phyloP scores from a whole-genome alignment of 2,888 invertebrate genomes.

The Lochmaea crataegi region DNA sequence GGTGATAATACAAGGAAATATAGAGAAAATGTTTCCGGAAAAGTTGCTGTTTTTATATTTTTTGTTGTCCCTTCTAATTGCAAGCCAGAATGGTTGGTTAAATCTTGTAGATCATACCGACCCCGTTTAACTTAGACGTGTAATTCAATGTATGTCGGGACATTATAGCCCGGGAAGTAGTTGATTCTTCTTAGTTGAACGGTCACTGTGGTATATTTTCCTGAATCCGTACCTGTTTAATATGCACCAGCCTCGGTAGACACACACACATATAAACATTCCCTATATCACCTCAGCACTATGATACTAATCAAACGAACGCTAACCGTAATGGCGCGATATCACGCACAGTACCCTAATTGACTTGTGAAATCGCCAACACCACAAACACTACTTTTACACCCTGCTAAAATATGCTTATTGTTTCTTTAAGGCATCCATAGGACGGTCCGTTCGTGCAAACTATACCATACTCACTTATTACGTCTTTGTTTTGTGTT shows the following conservation, averaged over 20 bases:
- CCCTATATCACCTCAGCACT: conserved; percentile 47
- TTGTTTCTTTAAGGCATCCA: conserved; percentile 50
- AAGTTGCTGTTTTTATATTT: too few species aligned
- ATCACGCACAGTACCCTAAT: conserved; percentile 63
- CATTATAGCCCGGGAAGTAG: too few species aligned
- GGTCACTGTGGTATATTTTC: not conserved
- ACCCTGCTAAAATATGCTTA: conserved; percentile 56
- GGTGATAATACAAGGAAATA: too few species aligned
- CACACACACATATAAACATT: not conserved
- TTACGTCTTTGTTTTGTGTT: conserved; percentile 3
- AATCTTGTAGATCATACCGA: too few species aligned
- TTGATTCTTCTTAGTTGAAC: too few species aligned
- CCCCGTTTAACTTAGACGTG: too few species aligned
- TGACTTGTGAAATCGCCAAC: conserved; percentile 64
- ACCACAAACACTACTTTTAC: conserved; percentile 42
- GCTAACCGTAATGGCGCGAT: conserved; percentile 59
- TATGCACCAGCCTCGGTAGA: conserved; percentile 34
- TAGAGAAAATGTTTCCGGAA: too few species aligned
- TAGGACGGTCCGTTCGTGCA: conserved; percentile 11
- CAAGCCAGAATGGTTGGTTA: too few species aligned
- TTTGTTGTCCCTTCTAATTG: too few species aligned
- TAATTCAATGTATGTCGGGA: too few species aligned
- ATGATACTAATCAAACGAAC: conserved; percentile 46
- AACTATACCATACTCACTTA: not conserved
- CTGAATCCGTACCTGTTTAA: conserved; percentile 21